phyloP scores from a whole-genome alignment of 2,888 invertebrate species.

The Anoplius nigerrimus region DNA sequence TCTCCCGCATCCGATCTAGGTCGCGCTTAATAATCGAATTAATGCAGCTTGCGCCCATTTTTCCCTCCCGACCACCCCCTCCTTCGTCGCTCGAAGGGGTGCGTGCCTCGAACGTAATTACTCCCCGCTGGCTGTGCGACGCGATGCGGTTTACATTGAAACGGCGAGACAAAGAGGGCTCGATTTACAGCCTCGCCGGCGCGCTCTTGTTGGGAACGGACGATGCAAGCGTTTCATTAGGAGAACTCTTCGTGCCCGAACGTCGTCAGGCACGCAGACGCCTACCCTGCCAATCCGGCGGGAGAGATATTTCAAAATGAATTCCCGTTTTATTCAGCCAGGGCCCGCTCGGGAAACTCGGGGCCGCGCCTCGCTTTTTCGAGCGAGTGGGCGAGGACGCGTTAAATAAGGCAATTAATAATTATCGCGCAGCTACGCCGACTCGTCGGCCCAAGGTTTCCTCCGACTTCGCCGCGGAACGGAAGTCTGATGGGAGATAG shows the following conservation, averaged over 20 bases:
- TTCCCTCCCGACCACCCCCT: too few species aligned
- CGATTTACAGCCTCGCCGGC: background rate
- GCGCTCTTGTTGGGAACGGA: background rate
- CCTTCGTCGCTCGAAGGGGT: too few species aligned
- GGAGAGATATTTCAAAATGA: slow-evolving; percentile 50
- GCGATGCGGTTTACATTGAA: slow-evolving; percentile 26
- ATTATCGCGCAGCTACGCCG: slow-evolving; percentile 44
- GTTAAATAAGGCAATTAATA: slow-evolving; percentile 61
- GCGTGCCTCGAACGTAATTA: slow-evolving; percentile 11
- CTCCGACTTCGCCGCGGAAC: too few species aligned
- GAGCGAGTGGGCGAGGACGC: background rate
- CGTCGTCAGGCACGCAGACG: slow-evolving; percentile 4
- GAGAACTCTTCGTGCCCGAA: slow-evolving; percentile 22
- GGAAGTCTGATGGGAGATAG: too few species aligned
- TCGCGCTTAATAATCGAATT: too few species aligned
- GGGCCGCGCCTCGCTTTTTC: background rate
- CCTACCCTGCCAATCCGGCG: slow-evolving; percentile 18
- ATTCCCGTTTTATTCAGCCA: slow-evolving; percentile 55
- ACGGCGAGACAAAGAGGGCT: slow-evolving; percentile 30
- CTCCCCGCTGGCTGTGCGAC: background rate
- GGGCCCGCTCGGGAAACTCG: slow-evolving; percentile 27
- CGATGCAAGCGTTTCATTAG: slow-evolving; percentile 37
- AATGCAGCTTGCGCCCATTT: too few species aligned
- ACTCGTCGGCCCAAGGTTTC: too few species aligned
- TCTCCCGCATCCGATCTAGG: too few species aligned